Conservation (phyloP, 1,140 invertebrate species). For the Zeugodacus cucurbitae region DNA sequence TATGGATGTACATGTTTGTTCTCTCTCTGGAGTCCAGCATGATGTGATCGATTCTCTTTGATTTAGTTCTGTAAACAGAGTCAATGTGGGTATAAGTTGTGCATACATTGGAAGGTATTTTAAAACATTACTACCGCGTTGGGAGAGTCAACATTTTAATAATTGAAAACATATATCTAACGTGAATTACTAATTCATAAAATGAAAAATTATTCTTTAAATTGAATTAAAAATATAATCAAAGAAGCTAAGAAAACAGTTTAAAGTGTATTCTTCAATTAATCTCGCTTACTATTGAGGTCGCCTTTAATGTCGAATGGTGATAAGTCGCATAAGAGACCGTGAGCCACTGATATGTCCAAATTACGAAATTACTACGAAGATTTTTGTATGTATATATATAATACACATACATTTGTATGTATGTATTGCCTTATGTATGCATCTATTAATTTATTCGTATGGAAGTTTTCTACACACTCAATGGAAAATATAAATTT, state of each 20-base stretch:
- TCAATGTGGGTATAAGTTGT: not conserved
- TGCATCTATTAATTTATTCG: not conserved
- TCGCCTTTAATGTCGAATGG: not conserved
- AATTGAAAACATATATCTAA: not conserved
- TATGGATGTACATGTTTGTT: too few relatives aligned
- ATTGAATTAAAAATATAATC: not conserved
- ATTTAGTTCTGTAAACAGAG: not conserved
- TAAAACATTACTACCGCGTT: not conserved
- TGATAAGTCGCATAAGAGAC: not conserved
- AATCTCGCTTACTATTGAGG: not conserved
- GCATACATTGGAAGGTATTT: not conserved
- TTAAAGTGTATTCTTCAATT: not conserved
- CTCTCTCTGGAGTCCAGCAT: slow-evolving; percentile 13
- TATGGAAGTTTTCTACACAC: too few relatives aligned
- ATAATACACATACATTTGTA: not conserved
- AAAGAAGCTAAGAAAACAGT: not conserved
- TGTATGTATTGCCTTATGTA: not conserved
- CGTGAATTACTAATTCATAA: not conserved
- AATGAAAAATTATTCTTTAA: not conserved
- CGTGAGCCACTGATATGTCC: not conserved
- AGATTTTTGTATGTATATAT: not conserved
- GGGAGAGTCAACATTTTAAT: not conserved
- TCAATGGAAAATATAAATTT: not conserved
- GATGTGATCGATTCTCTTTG: not conserved
- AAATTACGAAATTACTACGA: not conserved